Base-by-base conservation (phyloP, 2,797 vertebrate genomes). In the Astyanax mexicanus region DNA sequence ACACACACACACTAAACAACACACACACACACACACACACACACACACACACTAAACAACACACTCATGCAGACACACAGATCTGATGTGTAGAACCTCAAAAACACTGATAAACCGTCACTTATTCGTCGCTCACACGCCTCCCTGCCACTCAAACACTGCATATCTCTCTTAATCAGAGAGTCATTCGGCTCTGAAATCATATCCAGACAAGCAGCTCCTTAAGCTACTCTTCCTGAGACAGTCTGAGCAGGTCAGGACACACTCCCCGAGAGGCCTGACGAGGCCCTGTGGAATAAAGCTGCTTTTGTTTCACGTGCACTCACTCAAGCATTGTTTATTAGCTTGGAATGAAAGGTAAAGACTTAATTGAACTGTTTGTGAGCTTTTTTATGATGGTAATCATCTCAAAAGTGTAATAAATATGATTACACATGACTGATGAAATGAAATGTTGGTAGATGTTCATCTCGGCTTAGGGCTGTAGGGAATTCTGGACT, bases 231-330 rank as follows among this genome's bases (percentile, higher is more conserved):
- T 67, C 29, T 32, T 32, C n/a, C 40, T 47, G 29, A 58, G 42
- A 23, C 52, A 49, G 38, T 57, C 42, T 49, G 40, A 67, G 73
- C 54, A 51, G 32, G 64, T 68, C 38, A 49, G 29, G 21, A 75
- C 72, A 68, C 44, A 58, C 52, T 27, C 29, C 73, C 42, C 6
- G 27, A 45, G 19, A 38, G 37, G 38, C 35, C 0, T 3, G 4
- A 0, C 47, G 21, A 17, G 10, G 60, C 11, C 19, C 17, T 62
- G 37, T 4, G 29, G 45, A 57, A 75, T 68, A 68, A 68, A 47
- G 52, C 42, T 0, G 3, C 73, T 27, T 49, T 75, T 75, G 25
- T 75, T 58, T 11, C 6, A 47, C 12, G 0, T 2, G 66, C 15
- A 37, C 47, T 15, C 49, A 44, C 1, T 15, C 37, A 6, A 60